A percentile compares a stretch with the other conserved stretches of the same genome.
phyloP scores from a whole-genome alignment of 2,888 invertebrate genomes.

The Seira sanloemensis region DNA sequence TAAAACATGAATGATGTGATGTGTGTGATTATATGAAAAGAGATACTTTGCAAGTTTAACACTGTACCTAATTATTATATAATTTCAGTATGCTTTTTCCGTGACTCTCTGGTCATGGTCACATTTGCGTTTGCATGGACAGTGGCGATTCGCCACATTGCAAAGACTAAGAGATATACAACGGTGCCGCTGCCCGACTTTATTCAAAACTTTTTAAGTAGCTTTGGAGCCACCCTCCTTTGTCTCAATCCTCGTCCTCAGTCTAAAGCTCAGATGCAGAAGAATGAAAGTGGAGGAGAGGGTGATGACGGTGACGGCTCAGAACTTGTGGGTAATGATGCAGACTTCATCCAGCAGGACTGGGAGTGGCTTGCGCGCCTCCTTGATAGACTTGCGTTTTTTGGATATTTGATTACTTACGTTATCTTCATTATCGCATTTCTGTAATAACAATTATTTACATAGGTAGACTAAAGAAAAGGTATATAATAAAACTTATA shows the following conservation, averaged over 20 bases:
- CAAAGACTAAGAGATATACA: slow-evolving; percentile 40
- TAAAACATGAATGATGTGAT: neutral
- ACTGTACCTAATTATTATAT: neutral
- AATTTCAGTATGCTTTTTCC: slow-evolving; percentile 56
- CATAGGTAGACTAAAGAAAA: too few species aligned
- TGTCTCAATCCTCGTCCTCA: slow-evolving; percentile 57
- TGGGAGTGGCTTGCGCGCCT: slow-evolving; percentile 65
- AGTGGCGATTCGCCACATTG: slow-evolving; percentile 47
- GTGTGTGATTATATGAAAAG: neutral
- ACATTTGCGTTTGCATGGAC: slow-evolving; percentile 57
- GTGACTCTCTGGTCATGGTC: slow-evolving; percentile 63
- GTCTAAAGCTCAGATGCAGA: slow-evolving; percentile 23
- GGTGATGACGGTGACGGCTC: slow-evolving; percentile 49
- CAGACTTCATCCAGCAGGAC: slow-evolving; percentile 35
- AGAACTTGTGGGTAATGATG: slow-evolving; percentile 36
- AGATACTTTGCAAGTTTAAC: neutral
- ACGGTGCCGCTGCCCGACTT: slow-evolving; percentile 52
- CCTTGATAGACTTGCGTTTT: slow-evolving; percentile 56
- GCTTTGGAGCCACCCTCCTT: slow-evolving; percentile 37
- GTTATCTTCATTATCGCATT: slow-evolving; percentile 47
- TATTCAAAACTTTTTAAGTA: slow-evolving; percentile 41
- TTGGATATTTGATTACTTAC: slow-evolving; percentile 53
- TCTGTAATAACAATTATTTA: slow-evolving; percentile 25
- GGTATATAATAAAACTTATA: too few species aligned
- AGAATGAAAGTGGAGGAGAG: neutral